Conservation (phyloP, 2,797 vertebrate species). For the Labeo calbasu region DNA sequence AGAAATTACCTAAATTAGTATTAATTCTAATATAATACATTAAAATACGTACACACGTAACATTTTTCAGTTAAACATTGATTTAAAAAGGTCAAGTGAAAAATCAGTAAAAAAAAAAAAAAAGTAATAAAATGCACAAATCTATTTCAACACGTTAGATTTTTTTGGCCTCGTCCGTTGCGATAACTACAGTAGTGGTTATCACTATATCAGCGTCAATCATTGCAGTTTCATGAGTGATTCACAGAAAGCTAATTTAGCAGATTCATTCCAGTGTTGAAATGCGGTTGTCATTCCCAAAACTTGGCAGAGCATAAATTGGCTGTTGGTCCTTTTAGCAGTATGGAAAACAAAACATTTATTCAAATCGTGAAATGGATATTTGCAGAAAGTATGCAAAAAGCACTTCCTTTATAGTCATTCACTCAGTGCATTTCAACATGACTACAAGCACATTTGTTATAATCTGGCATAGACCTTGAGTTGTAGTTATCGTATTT, state of each 20-base stretch:
- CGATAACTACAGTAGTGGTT: not conserved
- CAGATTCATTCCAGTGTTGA: not conserved
- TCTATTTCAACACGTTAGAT: not conserved
- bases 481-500: not conserved
- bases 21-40: not conserved
- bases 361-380: not conserved
- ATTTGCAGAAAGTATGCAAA: not conserved
- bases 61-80: not conserved
- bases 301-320: not conserved
- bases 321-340: not conserved
- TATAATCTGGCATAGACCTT: not conserved
- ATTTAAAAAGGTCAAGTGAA: not conserved
- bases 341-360: not conserved
- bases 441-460: not conserved
- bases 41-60: no score
- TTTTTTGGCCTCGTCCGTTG: not conserved
- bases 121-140: not conserved
- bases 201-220: not conserved
- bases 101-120: not conserved
- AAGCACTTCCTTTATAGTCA: not conserved
- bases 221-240: not conserved
- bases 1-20: no score
- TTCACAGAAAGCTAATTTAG: not conserved
- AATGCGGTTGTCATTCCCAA: not conserved
- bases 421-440: not conserved